phyloP scores from a whole-genome alignment of 2,113 vertebrate species.

The Rhinoptilus africanus region DNA sequence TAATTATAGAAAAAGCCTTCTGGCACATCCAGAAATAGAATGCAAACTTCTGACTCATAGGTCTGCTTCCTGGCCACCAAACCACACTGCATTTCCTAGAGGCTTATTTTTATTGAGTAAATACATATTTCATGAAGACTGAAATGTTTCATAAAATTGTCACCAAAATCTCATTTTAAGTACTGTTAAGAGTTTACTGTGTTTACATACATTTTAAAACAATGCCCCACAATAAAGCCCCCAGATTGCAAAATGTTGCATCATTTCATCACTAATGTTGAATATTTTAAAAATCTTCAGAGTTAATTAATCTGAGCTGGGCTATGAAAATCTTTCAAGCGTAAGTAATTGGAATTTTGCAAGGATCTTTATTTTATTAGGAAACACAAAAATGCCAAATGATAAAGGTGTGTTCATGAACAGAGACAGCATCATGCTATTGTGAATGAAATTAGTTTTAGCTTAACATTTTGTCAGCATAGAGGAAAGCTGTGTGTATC shows the following conservation, averaged over 20 bases:
- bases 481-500: background rate
- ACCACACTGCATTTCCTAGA: background rate
- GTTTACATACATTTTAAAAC: background rate
- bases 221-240: background rate
- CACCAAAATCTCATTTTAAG: background rate
- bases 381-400: background rate
- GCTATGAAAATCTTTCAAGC: background rate
- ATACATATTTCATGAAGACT: background rate
- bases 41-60: slow-evolving; percentile 37
- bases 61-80: slow-evolving; percentile 4
- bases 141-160: background rate
- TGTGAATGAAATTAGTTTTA: slow-evolving; percentile 12
- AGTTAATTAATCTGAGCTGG: background rate
- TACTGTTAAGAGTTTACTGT: background rate
- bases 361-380: background rate
- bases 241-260: background rate
- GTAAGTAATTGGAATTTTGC: background rate
- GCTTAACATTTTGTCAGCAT: background rate
- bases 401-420: background rate
- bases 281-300: background rate
- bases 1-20: slow-evolving; percentile 63
- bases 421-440: background rate
- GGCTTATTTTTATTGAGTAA: background rate
- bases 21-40: slow-evolving; percentile 31
- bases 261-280: background rate